Percentiles rank a stretch among this genome's conserved stretches.
phyloP scores from a whole-genome alignment of 1,140 invertebrate genomes.

The Drosophila aff. region DNA sequence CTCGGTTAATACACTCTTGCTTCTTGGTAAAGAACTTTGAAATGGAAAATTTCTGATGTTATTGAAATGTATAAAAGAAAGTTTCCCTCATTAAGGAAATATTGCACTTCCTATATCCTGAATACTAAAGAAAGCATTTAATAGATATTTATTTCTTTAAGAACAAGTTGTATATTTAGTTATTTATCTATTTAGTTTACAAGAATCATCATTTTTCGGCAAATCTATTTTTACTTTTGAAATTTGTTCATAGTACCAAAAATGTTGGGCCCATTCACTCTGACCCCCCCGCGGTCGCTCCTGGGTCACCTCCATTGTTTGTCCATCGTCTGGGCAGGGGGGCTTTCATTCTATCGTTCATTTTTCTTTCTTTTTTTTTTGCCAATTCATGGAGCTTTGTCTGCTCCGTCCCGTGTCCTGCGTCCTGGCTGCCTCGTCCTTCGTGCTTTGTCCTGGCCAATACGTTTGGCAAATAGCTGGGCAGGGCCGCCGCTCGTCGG shows the following conservation, averaged over 20 bases:
- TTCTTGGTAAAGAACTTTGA: no score
- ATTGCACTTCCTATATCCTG: no score
- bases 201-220: neutral
- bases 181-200: neutral
- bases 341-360: conserved; percentile 24
- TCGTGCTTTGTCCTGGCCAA: conserved; percentile 62
- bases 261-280: neutral
- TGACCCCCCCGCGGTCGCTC: conserved; percentile 19
- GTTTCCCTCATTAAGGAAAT: no score
- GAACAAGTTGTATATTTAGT: neutral
- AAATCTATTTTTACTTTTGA: neutral
- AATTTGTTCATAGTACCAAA: neutral
- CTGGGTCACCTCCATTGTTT: conserved; percentile 67
- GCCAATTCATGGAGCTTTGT: conserved; percentile 74
- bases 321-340: conserved; percentile 70
- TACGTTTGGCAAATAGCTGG: conserved; percentile 80
- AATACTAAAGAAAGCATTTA: neutral
- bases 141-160: neutral
- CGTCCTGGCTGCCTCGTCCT: conserved; percentile 16
- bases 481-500: conserved; percentile 47
- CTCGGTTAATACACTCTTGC: neutral
- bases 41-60: no score
- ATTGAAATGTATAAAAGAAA: no score
- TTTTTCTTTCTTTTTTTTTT: conserved; percentile 49
- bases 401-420: conserved; percentile 17